Percentiles rank a stretch among this genome's conserved stretches.
Conservation (phyloP, 2,113 vertebrate species). For the Platichthys stellatus region DNA sequence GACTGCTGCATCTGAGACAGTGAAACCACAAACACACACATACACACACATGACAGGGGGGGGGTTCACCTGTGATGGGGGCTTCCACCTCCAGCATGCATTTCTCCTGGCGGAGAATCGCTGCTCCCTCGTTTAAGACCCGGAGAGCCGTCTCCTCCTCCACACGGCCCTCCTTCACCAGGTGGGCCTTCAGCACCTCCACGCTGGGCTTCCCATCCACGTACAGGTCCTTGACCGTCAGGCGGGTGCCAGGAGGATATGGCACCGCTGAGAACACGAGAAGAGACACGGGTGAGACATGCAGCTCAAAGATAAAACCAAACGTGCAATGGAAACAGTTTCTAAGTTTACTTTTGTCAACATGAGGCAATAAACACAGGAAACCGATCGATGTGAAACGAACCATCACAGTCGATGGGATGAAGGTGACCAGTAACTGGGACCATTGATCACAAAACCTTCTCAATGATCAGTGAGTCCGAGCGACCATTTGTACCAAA, state of each 20-base stretch:
- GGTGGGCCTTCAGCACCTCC: constrained; percentile 82
- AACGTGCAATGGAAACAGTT: no score
- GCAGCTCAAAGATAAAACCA: background rate
- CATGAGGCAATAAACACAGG: no score
- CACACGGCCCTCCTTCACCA: constrained; percentile 85
- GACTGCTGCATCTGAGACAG: no score
- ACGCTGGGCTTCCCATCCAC: constrained; percentile 82
- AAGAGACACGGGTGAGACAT: background rate
- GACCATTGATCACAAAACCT: no score
- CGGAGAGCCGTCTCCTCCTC: constrained; percentile 82
- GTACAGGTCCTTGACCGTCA: constrained; percentile 81
- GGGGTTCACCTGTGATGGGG: constrained; percentile 80
- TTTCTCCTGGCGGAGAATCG: constrained; percentile 84
- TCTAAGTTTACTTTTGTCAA: no score
- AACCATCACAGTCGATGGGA: no score
- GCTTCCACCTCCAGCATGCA: constrained; percentile 87
- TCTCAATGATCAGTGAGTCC: no score
- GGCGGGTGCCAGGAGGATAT: constrained; percentile 80
- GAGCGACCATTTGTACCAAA: no score
- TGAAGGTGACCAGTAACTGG: no score
- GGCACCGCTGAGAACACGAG: constrained; percentile 77
- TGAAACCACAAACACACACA: background rate
- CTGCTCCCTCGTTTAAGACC: constrained; percentile 83
- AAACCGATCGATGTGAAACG: no score
- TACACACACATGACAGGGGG: background rate